These are phyloP conservation scores for Cliona cf. orientalis DNA, from an alignment of 37 sponge, comb jelly and placozoan species.

Conservation along the genomic window DNA sequence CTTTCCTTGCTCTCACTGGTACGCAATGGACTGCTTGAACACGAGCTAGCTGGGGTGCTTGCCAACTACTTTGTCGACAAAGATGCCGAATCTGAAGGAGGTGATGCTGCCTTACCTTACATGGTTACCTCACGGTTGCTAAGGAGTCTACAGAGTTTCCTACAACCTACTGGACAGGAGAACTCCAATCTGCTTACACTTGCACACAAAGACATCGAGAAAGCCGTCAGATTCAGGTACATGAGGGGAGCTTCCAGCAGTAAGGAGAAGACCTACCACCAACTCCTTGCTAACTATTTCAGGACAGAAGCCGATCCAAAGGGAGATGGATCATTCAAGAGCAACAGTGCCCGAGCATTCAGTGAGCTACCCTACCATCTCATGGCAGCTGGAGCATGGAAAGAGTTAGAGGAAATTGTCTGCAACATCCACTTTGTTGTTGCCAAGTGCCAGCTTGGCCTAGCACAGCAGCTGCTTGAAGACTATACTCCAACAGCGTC, in stretches of 20 bases:
- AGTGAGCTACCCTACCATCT: conserved; percentile 89
- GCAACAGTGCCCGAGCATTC: conserved; percentile 79
- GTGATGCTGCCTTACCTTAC: conserved; percentile 52
- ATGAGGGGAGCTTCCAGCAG: conserved; percentile 71
- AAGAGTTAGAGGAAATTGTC: conserved; percentile 65
- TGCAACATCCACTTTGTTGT: conserved; percentile 78
- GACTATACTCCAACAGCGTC: conserved; percentile 72
- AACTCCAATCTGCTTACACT: conserved; percentile 55
- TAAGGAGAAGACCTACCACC: conserved; percentile 63
- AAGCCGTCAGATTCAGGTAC: conserved; percentile 72
- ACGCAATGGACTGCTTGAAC: conserved; percentile 77
- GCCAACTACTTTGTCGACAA: conserved; percentile 23
- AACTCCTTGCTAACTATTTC: conserved; percentile 73
- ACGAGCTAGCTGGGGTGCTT: conserved; percentile 65
- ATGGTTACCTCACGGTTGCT: conserved; percentile 64
- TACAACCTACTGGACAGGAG: conserved; percentile 75
- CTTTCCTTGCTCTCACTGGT: conserved; percentile 73
- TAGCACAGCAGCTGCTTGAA: conserved; percentile 74
- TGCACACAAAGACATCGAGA: conserved; percentile 78
- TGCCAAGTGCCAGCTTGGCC: conserved; percentile 81
- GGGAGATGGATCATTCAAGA: conserved; percentile 68
- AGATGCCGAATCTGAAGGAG: neutral
- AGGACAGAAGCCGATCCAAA: conserved; percentile 68
- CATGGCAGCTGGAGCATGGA: conserved; percentile 64
- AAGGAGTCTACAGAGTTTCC: conserved; percentile 71